These are phyloP conservation scores for Lepidochrysops patricia DNA, from an alignment of 2,888 invertebrate species.

Conservation along the genomic window DNA sequence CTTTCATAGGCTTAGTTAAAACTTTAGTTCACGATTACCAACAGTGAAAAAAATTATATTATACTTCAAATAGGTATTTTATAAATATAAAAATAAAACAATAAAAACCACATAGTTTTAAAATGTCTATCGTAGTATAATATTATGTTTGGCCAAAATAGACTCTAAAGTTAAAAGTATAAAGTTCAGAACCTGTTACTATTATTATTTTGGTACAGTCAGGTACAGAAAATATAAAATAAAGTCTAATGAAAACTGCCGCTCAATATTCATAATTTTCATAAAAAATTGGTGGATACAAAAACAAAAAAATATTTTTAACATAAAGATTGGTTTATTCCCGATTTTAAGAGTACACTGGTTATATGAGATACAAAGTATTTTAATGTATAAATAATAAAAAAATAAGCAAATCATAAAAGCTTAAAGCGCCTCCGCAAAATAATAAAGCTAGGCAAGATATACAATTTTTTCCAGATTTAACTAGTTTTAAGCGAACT, in stretches of 20 bases:
- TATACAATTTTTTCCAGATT: background rate
- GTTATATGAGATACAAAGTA: background rate
- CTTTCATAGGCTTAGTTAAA: too few species aligned
- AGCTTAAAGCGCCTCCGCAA: background rate
- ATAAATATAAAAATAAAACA: too few species aligned
- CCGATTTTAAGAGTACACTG: background rate
- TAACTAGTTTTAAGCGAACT: too few species aligned
- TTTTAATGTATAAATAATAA: background rate
- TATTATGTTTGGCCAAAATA: too few species aligned
- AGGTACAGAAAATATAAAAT: conserved; percentile 3
- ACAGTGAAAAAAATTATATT: too few species aligned
- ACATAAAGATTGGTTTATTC: background rate
- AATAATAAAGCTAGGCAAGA: background rate
- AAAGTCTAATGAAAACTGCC: background rate
- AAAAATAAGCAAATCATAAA: background rate
- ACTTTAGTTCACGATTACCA: too few species aligned
- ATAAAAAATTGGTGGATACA: background rate
- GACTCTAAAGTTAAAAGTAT: too few species aligned
- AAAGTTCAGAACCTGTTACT: too few species aligned
- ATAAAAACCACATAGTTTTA: too few species aligned
- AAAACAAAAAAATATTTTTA: background rate
- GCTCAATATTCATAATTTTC: background rate
- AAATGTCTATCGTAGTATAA: too few species aligned
- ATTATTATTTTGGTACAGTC: background rate
- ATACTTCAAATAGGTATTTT: too few species aligned